Evolutionary conservation across 2,113 vertebrate genomes (phyloP).

Genomic region (Arothron firmamentum): DNA sequence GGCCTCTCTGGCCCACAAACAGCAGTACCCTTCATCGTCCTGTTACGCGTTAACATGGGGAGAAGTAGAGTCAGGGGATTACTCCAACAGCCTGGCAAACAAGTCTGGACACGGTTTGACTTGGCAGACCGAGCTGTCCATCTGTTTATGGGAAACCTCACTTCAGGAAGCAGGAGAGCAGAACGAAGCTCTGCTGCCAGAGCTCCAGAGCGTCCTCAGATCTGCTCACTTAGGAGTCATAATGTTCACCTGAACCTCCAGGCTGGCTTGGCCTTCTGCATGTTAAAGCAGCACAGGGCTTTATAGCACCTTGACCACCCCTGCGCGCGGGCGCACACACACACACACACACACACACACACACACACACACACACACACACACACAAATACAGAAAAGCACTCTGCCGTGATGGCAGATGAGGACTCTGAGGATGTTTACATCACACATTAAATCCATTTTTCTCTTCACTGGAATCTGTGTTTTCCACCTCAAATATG

Average conservation of each 20-base stretch:
- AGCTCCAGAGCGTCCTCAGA: slow-evolving; percentile 54
- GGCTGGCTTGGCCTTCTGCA: slow-evolving; percentile 63
- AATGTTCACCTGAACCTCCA: slow-evolving; percentile 66
- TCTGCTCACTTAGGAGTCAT: slow-evolving; percentile 68
- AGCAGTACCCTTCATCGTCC: slow-evolving; percentile 66
- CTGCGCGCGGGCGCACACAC: slow-evolving; percentile 6
- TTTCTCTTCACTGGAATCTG: slow-evolving; percentile 35
- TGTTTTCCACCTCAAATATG: slow-evolving; percentile 49
- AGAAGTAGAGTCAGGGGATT: slow-evolving; percentile 68
- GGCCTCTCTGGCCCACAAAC: slow-evolving; percentile 42
- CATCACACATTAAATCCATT: slow-evolving; percentile 44
- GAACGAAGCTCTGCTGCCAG: slow-evolving; percentile 35
- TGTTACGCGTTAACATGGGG: slow-evolving; percentile 62
- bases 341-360: background rate
- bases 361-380: slow-evolving; percentile 8
- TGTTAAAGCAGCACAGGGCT: slow-evolving; percentile 34
- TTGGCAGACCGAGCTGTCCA: slow-evolving; percentile 73
- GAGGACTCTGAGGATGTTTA: slow-evolving; percentile 32
- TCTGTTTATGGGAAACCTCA: slow-evolving; percentile 67
- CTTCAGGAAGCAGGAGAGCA: slow-evolving; percentile 53
- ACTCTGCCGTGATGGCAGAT: slow-evolving; percentile 49
- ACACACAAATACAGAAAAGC: slow-evolving; percentile 32
- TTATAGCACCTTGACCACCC: slow-evolving; percentile 56
- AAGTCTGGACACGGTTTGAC: slow-evolving; percentile 70
- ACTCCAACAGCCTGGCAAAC: slow-evolving; percentile 74